These are phyloP conservation scores for Serranus cabrilla DNA, from an alignment of 2,797 vertebrate genomes.

Conservation along the genomic window DNA sequence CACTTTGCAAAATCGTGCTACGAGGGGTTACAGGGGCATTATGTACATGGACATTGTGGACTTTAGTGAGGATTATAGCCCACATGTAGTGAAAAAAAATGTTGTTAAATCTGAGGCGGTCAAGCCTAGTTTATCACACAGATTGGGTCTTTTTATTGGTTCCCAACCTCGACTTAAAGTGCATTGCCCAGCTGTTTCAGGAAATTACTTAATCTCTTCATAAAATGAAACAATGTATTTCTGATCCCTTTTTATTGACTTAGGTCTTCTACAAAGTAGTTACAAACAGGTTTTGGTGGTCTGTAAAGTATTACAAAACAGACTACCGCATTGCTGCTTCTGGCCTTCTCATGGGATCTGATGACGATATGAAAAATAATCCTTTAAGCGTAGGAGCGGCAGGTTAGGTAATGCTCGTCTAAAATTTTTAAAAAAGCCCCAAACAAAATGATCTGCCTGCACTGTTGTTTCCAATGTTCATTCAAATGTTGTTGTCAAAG, in stretches of 20 bases:
- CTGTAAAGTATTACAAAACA: not conserved
- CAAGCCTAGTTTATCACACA: not conserved
- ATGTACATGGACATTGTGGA: no score
- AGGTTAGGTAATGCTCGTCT: not conserved
- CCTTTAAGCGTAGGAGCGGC: not conserved
- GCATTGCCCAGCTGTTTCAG: not conserved
- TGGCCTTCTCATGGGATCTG: not conserved
- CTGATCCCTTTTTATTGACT: not conserved
- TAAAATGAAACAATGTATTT: not conserved
- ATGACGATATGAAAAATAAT: constrained; percentile 5
- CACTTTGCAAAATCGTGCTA: no score
- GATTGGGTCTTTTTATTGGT: not conserved
- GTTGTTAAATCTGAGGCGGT: not conserved
- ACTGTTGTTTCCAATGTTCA: not conserved
- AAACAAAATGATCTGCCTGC: not conserved
- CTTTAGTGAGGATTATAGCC: no score
- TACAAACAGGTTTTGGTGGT: not conserved
- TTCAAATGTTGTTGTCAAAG: not conserved
- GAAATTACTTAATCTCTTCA: not conserved
- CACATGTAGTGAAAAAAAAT: no score
- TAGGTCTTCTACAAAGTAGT: no score
- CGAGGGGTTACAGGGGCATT: no score
- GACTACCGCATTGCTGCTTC: not conserved
- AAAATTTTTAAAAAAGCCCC: not conserved
- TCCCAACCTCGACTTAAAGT: not conserved